Evolutionary conservation across 1,140 invertebrate species (phyloP), one percentile per base, ranked within the genome.

Genomic region (Ladona fulva): DNA sequence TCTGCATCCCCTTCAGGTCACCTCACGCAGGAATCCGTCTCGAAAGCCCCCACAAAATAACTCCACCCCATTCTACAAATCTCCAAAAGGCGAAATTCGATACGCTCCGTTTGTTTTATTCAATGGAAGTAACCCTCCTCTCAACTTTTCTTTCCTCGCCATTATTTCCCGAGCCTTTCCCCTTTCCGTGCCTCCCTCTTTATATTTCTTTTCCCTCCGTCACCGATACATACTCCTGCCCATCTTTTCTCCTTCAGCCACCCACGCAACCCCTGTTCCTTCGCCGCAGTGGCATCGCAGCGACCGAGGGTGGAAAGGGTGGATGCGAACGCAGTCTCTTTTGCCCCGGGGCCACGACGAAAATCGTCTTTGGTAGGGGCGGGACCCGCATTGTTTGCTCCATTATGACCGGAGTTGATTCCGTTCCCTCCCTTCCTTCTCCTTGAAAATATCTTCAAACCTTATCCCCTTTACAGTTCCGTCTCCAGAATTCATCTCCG

Each of bases 101-200:
- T 66, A 66, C 52, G 52, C 52, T 66, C 52, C 52, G 52, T 66
- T 66, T 66, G 52, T 66, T 66, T 66, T 66, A 66, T 66, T 66
- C 52, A 66, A 66, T 66, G 52, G 16, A 12, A 66, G n/a, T 66
- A 10, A 52, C 44, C 44, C 44, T 19, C 44, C 44, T 52, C 44
- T 52, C 52, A 66, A 16, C 52, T 22, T 66, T 22, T 66, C 52
- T 66, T 66, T 66, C 14, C 52, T 22, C n/a, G 44, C 52, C 52
- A 22, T 66, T 22, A 66, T 66, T 22, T 22, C 52, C 12, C 52
- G 12, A 19, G 12, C 52, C n/a, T 22, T 52, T 52, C 44, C 44
- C 44, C 44, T 52, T 19, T 19, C 19, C 44, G 10, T 19, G 10
- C 44, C 44, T 11, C 10, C 44, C 44, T 52, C 44, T 19, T 52